These are phyloP conservation scores for Clivina fossor DNA, from an alignment of 2,888 invertebrate species.

Conservation along the genomic window DNA sequence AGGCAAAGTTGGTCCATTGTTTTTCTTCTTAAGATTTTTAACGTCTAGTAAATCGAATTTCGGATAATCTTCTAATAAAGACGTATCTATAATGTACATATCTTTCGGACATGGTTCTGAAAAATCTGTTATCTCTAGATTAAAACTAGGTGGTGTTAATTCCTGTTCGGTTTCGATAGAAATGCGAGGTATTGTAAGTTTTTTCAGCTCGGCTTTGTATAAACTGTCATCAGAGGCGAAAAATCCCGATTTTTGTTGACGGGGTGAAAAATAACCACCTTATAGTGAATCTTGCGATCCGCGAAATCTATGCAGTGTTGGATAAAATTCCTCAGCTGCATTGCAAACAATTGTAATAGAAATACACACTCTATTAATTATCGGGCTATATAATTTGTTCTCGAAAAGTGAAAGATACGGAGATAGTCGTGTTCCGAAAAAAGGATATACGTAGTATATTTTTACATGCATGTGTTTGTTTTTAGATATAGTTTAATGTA, in stretches of 20 bases:
- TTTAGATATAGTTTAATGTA: too few relatives aligned
- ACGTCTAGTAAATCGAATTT: constrained; percentile 26
- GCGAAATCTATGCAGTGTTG: constrained; percentile 44
- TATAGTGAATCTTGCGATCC: constrained; percentile 50
- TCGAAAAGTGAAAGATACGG: too few relatives aligned
- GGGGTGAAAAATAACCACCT: constrained; percentile 49
- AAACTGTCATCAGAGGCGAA: constrained; percentile 53
- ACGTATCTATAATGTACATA: constrained; percentile 38
- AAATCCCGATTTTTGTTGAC: constrained; percentile 51
- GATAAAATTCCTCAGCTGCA: constrained; percentile 51
- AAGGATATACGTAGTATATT: neutral
- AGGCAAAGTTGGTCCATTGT: constrained; percentile 27
- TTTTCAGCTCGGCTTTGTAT: constrained; percentile 49
- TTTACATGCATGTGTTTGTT: too few relatives aligned
- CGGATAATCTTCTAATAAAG: constrained; percentile 26
- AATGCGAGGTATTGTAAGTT: constrained; percentile 50
- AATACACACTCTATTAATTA: too few relatives aligned
- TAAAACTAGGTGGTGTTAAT: constrained; percentile 51
- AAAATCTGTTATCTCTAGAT: constrained; percentile 52
- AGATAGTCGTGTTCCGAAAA: neutral
- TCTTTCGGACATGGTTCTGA: constrained; percentile 51
- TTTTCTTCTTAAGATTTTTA: constrained; percentile 25
- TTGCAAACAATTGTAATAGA: too few relatives aligned
- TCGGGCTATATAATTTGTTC: too few relatives aligned
- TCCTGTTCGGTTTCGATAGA: constrained; percentile 49